Conservation (phyloP, 2,113 vertebrate species). For the Plectropomus leopardus region DNA sequence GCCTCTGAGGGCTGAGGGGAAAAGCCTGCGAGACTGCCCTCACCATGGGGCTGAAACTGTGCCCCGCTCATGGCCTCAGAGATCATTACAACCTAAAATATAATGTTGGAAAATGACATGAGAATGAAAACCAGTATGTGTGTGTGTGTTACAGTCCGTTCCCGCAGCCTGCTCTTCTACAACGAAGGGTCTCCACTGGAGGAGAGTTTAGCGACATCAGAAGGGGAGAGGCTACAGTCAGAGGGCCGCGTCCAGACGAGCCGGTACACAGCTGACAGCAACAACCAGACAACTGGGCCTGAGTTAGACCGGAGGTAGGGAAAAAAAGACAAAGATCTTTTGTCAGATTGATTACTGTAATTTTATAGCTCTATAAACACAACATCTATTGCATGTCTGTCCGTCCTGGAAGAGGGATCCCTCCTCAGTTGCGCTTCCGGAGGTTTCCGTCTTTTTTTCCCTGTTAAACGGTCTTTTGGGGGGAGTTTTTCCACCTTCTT, state of each 20-base stretch:
- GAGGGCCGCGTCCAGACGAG: conserved; percentile 76
- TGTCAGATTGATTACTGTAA: too few relatives aligned
- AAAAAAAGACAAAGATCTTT: too few relatives aligned
- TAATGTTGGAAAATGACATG: not conserved
- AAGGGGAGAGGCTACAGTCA: conserved; percentile 81
- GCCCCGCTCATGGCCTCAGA: not conserved
- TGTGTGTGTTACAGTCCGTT: conserved; percentile 90
- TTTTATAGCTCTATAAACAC: too few relatives aligned
- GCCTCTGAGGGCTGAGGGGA: not conserved
- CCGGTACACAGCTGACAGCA: conserved; percentile 68
- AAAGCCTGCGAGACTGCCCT: not conserved
- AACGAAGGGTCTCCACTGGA: conserved; percentile 91
- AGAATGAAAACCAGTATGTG: conserved; percentile 16
- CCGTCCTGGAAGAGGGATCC: too few relatives aligned
- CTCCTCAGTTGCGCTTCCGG: too few relatives aligned
- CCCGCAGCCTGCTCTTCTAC: conserved; percentile 96
- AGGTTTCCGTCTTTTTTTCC: too few relatives aligned
- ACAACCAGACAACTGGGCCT: conserved; percentile 78
- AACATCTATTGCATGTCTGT: too few relatives aligned
- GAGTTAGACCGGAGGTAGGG: conserved; percentile 74
- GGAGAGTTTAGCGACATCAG: conserved; percentile 88
- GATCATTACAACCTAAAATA: not conserved
- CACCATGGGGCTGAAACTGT: not conserved
- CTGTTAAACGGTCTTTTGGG: too few relatives aligned
- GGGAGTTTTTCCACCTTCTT: too few relatives aligned